Conservation (phyloP, 92 coral and sea anemone species). For the Hydrozoanthus gracilis region DNA sequence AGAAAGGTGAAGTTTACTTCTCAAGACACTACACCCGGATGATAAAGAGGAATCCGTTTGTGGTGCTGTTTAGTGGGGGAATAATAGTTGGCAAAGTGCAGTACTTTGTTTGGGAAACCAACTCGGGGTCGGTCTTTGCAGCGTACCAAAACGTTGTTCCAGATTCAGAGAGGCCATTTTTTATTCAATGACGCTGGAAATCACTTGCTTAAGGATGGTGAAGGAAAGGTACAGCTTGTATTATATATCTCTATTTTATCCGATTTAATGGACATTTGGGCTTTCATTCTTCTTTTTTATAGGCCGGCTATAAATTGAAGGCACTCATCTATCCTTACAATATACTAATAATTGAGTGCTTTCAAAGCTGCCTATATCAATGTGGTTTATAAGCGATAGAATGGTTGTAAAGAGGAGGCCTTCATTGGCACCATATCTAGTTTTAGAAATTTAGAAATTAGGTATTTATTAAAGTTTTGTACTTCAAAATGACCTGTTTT, state of each 20-base stretch:
- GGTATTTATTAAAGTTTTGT: too few relatives aligned
- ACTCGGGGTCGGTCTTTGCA: not conserved
- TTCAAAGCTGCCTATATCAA: too few relatives aligned
- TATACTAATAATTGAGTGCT: too few relatives aligned
- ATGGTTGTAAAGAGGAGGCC: too few relatives aligned
- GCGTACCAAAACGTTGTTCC: conserved; percentile 48
- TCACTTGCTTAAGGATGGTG: conserved; percentile 45
- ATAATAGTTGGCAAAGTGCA: conserved; percentile 46
- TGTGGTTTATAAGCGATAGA: too few relatives aligned
- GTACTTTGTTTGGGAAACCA: conserved; percentile 46
- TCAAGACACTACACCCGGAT: too few relatives aligned
- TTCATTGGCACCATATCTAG: too few relatives aligned
- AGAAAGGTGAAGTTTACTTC: conserved; percentile 33
- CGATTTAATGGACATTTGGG: not conserved
- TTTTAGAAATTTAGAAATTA: too few relatives aligned
- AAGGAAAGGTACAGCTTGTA: not conserved
- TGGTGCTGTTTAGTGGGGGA: conserved; percentile 51
- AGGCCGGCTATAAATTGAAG: not conserved
- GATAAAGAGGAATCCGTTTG: conserved; percentile 49
- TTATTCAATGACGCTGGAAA: conserved; percentile 33
- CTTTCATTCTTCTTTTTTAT: not conserved
- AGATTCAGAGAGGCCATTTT: conserved; percentile 53
- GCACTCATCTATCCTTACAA: not conserved
- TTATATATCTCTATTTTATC: not conserved
- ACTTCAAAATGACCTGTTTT: too few relatives aligned